Percentiles rank a stretch among this genome's conserved stretches.
These are phyloP conservation scores for Sebastiscus albofasciatus DNA, from an alignment of 2,797 vertebrate species.

Conservation along the genomic window DNA sequence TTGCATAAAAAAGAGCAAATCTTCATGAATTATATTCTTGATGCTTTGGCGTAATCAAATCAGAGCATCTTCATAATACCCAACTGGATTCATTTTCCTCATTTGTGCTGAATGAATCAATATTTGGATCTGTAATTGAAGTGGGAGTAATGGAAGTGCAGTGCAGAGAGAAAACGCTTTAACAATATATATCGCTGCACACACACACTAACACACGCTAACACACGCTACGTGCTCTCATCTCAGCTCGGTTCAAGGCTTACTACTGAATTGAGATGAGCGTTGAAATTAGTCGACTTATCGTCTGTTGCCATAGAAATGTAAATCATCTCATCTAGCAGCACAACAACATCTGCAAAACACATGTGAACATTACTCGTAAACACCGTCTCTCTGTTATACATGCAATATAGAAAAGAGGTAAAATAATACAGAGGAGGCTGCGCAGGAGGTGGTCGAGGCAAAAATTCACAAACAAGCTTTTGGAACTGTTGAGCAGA, in stretches of 20 bases:
- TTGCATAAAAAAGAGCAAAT: conserved; percentile 33
- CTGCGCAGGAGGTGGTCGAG: neutral
- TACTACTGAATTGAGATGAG: conserved; percentile 4
- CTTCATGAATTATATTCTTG: conserved; percentile 30
- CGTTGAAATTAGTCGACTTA: neutral
- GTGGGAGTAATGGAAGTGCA: conserved; percentile 18
- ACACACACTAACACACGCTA: neutral
- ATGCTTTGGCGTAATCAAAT: conserved; percentile 42
- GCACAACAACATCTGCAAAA: conserved; percentile 3
- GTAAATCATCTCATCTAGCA: neutral
- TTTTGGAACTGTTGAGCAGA: conserved; percentile 1
- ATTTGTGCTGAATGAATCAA: conserved; percentile 48
- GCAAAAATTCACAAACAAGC: neutral
- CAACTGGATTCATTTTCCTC: conserved; percentile 26
- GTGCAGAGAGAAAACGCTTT: neutral
- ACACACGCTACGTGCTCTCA: neutral
- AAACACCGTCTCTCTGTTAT: neutral
- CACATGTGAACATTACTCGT: neutral
- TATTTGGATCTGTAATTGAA: conserved; percentile 36
- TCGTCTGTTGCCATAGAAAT: conserved; percentile 50
- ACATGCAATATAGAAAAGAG: neutral
- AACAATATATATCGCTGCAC: neutral
- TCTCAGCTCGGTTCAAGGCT: conserved; percentile 18
- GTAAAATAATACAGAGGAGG: neutral
- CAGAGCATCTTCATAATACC: conserved; percentile 27